A percentile compares a stretch with the other conserved stretches of the same genome.
These are phyloP conservation scores for Eonycteris spelaea DNA, from an alignment of 2,113 vertebrate genomes.

Conservation along the genomic window DNA sequence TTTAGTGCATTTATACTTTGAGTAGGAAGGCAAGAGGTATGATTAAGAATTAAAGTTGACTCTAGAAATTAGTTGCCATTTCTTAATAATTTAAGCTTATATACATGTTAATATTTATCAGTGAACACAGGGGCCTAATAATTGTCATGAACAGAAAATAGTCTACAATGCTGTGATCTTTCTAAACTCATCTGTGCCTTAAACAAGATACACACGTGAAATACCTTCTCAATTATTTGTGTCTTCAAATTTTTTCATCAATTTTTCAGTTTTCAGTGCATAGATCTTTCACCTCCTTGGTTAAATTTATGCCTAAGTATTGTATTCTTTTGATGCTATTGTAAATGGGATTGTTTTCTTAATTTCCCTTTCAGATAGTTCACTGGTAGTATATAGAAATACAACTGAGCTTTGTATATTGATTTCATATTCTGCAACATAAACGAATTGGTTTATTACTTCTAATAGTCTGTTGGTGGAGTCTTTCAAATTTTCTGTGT, in stretches of 20 bases:
- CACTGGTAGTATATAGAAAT: background rate
- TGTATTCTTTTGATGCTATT: background rate
- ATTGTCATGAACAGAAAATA: background rate
- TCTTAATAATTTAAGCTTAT: background rate
- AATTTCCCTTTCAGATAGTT: background rate
- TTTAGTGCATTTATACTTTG: background rate
- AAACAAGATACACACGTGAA: background rate
- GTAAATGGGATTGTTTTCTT: background rate
- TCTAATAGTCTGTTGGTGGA: background rate
- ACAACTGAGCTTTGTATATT: background rate
- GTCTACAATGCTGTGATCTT: background rate
- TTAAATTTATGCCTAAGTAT: background rate
- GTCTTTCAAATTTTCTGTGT: background rate
- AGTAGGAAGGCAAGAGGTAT: background rate
- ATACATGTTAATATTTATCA: background rate
- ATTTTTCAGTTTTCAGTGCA: background rate
- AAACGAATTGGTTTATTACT: background rate
- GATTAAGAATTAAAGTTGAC: background rate
- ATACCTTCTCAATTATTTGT: background rate
- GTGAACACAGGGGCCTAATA: background rate
- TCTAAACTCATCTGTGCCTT: background rate
- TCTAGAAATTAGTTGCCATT: background rate
- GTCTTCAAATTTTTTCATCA: background rate
- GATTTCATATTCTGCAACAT: background rate
- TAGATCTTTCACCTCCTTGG: background rate